Percentiles rank a stretch among this genome's conserved stretches.
These are phyloP conservation scores for Trichechus manatus DNA, from an alignment of 2,113 vertebrate genomes.

Conservation along the genomic window DNA sequence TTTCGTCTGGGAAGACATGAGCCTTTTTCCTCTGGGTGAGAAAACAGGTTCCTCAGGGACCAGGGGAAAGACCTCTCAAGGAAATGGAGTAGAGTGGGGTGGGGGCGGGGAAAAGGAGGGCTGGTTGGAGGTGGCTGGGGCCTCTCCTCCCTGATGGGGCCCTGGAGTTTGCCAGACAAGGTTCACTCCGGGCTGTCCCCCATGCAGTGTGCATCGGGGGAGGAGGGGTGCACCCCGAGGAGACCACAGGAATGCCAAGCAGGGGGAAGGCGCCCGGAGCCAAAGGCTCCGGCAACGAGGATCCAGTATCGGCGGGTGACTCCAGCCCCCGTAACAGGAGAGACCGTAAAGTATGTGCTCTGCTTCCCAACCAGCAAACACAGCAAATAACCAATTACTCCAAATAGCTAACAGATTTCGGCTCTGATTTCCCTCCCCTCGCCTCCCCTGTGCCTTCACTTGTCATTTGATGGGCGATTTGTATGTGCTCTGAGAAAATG, in stretches of 20 bases:
- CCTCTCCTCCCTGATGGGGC: constrained; percentile 64
- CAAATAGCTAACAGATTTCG: constrained; percentile 87
- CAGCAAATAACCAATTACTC: constrained; percentile 88
- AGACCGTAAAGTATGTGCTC: constrained; percentile 84
- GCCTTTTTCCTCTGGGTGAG: background rate
- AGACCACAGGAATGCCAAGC: constrained; percentile 84
- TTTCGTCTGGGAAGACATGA: constrained; percentile 26
- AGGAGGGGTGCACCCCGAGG: constrained; percentile 70
- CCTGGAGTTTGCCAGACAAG: constrained; percentile 78
- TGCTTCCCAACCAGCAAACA: constrained; percentile 84
- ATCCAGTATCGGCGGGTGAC: constrained; percentile 82
- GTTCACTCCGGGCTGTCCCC: constrained; percentile 82
- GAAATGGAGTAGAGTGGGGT: background rate
- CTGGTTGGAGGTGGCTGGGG: background rate
- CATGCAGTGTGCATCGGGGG: constrained; percentile 77
- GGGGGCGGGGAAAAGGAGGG: background rate
- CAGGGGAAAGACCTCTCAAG: constrained; percentile 5
- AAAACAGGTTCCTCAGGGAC: background rate
- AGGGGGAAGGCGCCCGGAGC: constrained; percentile 77
- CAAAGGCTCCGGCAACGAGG: constrained; percentile 76
- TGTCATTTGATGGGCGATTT: constrained; percentile 83
- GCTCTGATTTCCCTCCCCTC: constrained; percentile 72
- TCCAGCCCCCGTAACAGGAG: constrained; percentile 84
- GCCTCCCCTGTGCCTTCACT: constrained; percentile 76
- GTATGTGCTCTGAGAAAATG: constrained; percentile 79